Conservation (phyloP, 2,888 invertebrate species). For the Hemicrepidius hirtus region DNA sequence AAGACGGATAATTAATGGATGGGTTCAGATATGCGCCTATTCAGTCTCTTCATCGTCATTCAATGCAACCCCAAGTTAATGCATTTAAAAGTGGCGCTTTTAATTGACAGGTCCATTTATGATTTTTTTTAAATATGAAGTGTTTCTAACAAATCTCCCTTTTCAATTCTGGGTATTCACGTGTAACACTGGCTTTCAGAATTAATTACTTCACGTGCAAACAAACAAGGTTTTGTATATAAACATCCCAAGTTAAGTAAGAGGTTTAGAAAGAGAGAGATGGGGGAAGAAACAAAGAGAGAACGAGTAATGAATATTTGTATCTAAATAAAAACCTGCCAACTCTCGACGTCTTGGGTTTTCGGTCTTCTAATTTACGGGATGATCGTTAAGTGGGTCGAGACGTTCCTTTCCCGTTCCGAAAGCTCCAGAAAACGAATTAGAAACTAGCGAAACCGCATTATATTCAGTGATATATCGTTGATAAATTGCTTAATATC, state of each 20-base stretch:
- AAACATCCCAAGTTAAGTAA: neutral
- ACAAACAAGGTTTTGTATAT: neutral
- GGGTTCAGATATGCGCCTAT: slow-evolving; percentile 38
- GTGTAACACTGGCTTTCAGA: neutral
- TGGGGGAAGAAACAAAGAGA: too few relatives aligned
- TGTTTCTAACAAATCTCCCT: neutral
- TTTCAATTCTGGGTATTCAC: neutral
- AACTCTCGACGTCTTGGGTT: slow-evolving; percentile 23
- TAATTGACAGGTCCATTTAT: slow-evolving; percentile 6
- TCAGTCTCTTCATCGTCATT: slow-evolving; percentile 29
- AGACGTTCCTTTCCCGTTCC: slow-evolving; percentile 33
- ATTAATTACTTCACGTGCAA: slow-evolving; percentile 1
- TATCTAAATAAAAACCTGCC: slow-evolving; percentile 22
- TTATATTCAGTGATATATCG: slow-evolving; percentile 46
- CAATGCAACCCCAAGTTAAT: slow-evolving; percentile 23
- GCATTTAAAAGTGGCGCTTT: slow-evolving; percentile 28
- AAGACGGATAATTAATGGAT: slow-evolving; percentile 39
- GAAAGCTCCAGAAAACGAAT: slow-evolving; percentile 44
- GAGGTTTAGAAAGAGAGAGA: neutral
- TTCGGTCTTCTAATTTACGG: slow-evolving; percentile 36
- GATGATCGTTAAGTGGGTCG: slow-evolving; percentile 44
- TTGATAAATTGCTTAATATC: slow-evolving; percentile 49
- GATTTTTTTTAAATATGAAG: slow-evolving; percentile 10
- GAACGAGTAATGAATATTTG: slow-evolving; percentile 18
- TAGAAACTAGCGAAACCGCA: slow-evolving; percentile 44